phyloP scores from a whole-genome alignment of 2,113 vertebrate genomes.

The Mastomys natalensis region DNA sequence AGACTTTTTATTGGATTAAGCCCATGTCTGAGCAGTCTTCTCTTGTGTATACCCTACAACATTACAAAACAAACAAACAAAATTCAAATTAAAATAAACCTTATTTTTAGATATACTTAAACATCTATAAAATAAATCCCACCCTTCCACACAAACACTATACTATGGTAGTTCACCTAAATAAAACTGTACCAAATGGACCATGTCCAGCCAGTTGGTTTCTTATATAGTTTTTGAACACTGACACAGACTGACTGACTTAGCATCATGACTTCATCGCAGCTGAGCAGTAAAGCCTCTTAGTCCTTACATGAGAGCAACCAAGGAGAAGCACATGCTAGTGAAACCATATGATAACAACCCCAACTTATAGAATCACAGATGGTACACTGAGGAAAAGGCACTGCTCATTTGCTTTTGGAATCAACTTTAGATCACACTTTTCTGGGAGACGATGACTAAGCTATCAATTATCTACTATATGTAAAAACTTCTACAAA shows the following conservation, averaged over 20 bases:
- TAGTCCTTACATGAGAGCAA: neutral
- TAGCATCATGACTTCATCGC: neutral
- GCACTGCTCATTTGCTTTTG: neutral
- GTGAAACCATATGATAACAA: neutral
- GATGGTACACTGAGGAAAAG: neutral
- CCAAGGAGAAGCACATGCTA: neutral
- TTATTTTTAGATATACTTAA: neutral
- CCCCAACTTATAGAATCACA: neutral
- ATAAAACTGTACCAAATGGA: neutral
- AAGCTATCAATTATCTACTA: neutral
- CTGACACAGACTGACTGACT: neutral
- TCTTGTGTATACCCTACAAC: neutral
- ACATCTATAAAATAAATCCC: neutral
- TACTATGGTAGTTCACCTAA: neutral
- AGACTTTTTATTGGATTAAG: neutral
- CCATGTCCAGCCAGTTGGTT: neutral
- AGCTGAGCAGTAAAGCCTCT: neutral
- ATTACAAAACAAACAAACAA: neutral
- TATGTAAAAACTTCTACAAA: neutral
- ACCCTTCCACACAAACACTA: neutral
- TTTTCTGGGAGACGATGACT: neutral
- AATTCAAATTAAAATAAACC: neutral
- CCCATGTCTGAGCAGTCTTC: neutral
- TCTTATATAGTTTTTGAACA: neutral
- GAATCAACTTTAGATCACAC: neutral